These are phyloP conservation scores for Chaetoderma sp. DNA, from an alignment of 2,888 invertebrate genomes.

Conservation along the genomic window DNA sequence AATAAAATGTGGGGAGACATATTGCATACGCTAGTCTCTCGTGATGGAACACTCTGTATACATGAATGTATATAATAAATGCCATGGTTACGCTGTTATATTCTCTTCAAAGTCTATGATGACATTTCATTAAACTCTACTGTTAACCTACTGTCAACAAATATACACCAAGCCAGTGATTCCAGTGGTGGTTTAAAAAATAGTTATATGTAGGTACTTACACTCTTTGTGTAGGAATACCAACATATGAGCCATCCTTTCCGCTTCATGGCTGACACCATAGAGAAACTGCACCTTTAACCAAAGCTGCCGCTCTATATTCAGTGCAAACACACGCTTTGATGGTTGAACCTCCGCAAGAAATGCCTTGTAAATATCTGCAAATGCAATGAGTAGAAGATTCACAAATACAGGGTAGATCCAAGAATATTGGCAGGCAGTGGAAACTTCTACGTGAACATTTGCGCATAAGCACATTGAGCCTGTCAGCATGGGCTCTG, in stretches of 20 bases:
- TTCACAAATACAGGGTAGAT: not conserved
- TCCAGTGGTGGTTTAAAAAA: too few relatives aligned
- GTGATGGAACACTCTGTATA: too few relatives aligned
- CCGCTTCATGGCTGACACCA: constrained; percentile 33
- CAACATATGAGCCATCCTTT: constrained; percentile 55
- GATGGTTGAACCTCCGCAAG: constrained; percentile 56
- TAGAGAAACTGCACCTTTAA: constrained; percentile 64
- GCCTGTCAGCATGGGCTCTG: too few relatives aligned
- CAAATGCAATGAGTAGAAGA: constrained; percentile 8
- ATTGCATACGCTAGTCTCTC: too few relatives aligned
- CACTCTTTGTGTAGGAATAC: constrained; percentile 64
- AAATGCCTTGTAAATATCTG: constrained; percentile 56
- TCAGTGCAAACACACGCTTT: constrained; percentile 59
- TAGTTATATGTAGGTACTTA: constrained; percentile 44
- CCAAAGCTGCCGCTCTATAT: constrained; percentile 54
- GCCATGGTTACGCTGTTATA: too few relatives aligned
- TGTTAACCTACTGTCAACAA: too few relatives aligned
- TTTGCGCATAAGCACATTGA: too few relatives aligned
- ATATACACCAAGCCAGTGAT: too few relatives aligned
- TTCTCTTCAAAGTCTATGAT: too few relatives aligned
- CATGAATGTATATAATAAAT: too few relatives aligned
- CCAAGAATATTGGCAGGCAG: not conserved
- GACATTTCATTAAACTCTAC: too few relatives aligned
- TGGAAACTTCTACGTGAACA: not conserved
- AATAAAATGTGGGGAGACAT: too few relatives aligned